Conservation (phyloP, 2,797 vertebrate genomes). For the Setipinna tenuifilis region DNA sequence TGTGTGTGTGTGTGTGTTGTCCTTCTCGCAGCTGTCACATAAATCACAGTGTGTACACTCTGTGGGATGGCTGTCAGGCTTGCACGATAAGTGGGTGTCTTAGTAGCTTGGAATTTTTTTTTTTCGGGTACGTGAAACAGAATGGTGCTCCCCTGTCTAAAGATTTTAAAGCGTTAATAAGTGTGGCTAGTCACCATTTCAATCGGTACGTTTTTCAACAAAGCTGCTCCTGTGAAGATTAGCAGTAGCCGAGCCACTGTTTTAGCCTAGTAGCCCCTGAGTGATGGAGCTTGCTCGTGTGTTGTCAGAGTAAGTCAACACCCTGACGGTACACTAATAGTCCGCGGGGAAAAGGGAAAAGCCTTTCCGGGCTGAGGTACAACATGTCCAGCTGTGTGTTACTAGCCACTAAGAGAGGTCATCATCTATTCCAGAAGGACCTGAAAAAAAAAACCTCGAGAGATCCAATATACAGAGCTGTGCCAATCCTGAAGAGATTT, state of each 20-base stretch:
- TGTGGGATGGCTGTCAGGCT: slow-evolving; percentile 27
- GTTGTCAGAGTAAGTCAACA: slow-evolving; percentile 1
- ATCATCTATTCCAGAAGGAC: not conserved
- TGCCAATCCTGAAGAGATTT: not conserved
- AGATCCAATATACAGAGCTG: not conserved
- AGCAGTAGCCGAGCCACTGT: not conserved
- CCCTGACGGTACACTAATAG: slow-evolving; percentile 47
- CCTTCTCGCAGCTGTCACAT: slow-evolving; percentile 44
- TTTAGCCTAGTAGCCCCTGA: not conserved
- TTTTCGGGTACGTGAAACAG: not conserved
- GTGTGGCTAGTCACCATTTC: slow-evolving; percentile 11
- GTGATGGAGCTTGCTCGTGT: not conserved
- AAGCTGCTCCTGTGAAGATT: not conserved
- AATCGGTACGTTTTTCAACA: slow-evolving; percentile 21
- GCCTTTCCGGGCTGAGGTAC: slow-evolving; percentile 49
- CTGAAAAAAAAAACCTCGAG: not conserved
- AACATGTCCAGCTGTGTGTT: slow-evolving; percentile 53
- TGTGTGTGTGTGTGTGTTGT: not conserved
- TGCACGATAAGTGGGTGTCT: slow-evolving; percentile 64
- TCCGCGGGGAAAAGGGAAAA: slow-evolving; percentile 46
- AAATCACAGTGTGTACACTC: slow-evolving; percentile 45
- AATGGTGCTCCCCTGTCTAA: slow-evolving; percentile 1
- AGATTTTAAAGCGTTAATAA: slow-evolving; percentile 26
- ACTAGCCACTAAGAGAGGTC: not conserved
- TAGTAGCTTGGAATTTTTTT: slow-evolving; percentile 51